A percentile compares a stretch with the other conserved stretches of the same genome.
Evolutionary conservation across 2,113 vertebrate genomes (phyloP).

Genomic region (Neodon shergylaensis): DNA sequence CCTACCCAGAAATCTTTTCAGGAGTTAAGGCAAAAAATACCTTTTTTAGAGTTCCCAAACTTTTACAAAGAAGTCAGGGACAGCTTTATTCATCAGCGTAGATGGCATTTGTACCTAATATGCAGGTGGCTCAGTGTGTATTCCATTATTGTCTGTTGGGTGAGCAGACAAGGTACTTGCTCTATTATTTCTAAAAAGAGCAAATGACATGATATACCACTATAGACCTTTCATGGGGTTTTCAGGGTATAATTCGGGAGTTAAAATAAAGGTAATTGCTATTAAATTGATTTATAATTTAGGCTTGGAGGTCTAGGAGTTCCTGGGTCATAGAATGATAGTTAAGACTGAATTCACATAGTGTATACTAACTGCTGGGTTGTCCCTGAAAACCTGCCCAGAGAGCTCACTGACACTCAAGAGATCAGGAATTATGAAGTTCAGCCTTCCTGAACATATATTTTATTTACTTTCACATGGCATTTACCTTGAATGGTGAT

Average conservation of each 20-base stretch:
- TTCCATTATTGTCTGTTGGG: slow-evolving; percentile 22
- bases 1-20: not conserved
- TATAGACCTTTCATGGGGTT: slow-evolving; percentile 31
- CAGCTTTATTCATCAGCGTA: not conserved
- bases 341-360: slow-evolving; percentile 63
- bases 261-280: slow-evolving; percentile 69
- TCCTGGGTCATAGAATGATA: slow-evolving; percentile 65
- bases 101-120: not conserved
- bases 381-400: slow-evolving; percentile 68
- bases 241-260: slow-evolving; percentile 9
- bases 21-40: not conserved
- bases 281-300: slow-evolving; percentile 61
- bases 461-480: slow-evolving; percentile 69
- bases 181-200: slow-evolving; percentile 29
- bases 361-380: slow-evolving; percentile 60
- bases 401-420: slow-evolving; percentile 48
- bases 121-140: not conserved
- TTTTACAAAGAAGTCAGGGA: not conserved
- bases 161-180: not conserved
- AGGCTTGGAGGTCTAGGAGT: slow-evolving; percentile 45
- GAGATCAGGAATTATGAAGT: slow-evolving; percentile 65
- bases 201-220: slow-evolving; percentile 1
- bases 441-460: slow-evolving; percentile 33
- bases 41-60: slow-evolving; percentile 28
- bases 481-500: slow-evolving; percentile 72